phyloP scores from a whole-genome alignment of 2,113 vertebrate genomes.

The Sprattus sprattus region DNA sequence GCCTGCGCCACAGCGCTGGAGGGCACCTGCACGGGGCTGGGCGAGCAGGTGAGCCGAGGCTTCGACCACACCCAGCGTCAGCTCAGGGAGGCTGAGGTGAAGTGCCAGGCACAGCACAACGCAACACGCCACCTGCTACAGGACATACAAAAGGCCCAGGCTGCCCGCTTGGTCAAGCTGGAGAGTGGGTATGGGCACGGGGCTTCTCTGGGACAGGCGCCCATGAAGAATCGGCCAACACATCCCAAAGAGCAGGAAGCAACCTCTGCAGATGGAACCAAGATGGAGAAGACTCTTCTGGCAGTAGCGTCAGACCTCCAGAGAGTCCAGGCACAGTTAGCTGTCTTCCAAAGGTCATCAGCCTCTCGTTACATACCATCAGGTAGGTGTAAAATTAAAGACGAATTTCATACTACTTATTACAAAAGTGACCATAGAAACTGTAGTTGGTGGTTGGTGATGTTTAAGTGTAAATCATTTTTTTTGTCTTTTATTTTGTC shows the following conservation, averaged over 20 bases:
- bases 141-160: not conserved
- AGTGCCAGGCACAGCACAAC: conserved; percentile 57
- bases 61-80: conserved; percentile 46
- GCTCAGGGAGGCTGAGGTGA: conserved; percentile 45
- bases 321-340: conserved; percentile 58
- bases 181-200: conserved; percentile 32
- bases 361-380: conserved; percentile 24
- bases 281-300: conserved; percentile 56
- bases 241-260: conserved; percentile 30
- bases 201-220: conserved; percentile 42
- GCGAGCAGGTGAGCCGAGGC: conserved; percentile 40
- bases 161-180: not conserved
- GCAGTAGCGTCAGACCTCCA: conserved; percentile 60
- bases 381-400: conserved; percentile 23
- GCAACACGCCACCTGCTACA: conserved; percentile 51
- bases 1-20: conserved; percentile 47
- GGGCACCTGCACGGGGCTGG: conserved; percentile 50
- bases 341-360: conserved; percentile 12
- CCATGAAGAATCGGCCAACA: conserved; percentile 34
- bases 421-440: no score
- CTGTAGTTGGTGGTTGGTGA: not conserved
- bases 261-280: conserved; percentile 28
- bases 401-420: no score
- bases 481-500: not conserved
- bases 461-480: not conserved